phyloP scores from a whole-genome alignment of 1,140 invertebrate genomes.

The Scaptodrosophila lebanonensis region DNA sequence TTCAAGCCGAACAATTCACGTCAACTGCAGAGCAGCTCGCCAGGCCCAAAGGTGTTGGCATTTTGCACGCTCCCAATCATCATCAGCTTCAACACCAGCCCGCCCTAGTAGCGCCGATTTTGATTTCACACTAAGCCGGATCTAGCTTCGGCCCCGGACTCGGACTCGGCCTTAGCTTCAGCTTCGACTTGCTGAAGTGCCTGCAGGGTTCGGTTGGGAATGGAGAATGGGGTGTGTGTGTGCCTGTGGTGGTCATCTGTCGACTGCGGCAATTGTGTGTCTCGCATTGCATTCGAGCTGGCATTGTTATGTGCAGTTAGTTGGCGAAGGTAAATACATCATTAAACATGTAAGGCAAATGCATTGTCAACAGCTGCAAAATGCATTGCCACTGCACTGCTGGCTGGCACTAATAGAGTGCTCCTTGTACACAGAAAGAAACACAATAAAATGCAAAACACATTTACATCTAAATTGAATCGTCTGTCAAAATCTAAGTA shows the following conservation, averaged over 20 bases:
- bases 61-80: slow-evolving; percentile 62
- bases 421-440: no score
- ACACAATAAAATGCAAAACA: no score
- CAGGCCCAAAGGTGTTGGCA: slow-evolving; percentile 53
- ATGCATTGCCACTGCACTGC: no score
- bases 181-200: slow-evolving; percentile 19
- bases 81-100: no score
- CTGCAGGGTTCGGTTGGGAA: not conserved
- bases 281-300: not conserved
- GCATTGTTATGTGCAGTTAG: slow-evolving; percentile 25
- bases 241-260: slow-evolving; percentile 1
- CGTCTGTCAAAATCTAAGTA: no score
- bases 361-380: slow-evolving; percentile 70
- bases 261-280: not conserved
- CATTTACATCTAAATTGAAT: no score
- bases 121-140: no score
- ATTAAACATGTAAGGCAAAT: slow-evolving; percentile 73
- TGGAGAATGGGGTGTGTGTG: no score
- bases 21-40: slow-evolving; percentile 50
- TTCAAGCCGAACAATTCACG: slow-evolving; percentile 69
- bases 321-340: slow-evolving; percentile 71
- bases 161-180: not conserved
- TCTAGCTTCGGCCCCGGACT: not conserved
- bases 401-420: slow-evolving; percentile 47
- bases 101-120: no score